Evolutionary conservation across 2,888 invertebrate genomes (phyloP), one percentile per base, ranked within the genome.

Genomic region (Altica lythri): DNA sequence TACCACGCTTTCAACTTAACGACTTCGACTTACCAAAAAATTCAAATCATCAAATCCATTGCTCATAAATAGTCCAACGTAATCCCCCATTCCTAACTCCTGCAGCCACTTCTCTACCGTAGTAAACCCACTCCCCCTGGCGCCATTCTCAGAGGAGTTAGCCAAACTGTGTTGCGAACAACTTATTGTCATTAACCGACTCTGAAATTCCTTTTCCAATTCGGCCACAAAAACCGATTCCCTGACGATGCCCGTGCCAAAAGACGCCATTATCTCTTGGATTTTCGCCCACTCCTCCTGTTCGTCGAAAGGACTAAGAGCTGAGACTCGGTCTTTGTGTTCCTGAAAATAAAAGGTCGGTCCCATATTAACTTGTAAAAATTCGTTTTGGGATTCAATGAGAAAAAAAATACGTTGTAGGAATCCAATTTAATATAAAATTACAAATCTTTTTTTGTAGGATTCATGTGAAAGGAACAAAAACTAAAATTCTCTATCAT

Each of bases 261-360:
- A 92, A 1, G 93, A 92, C 34, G 93, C 93, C 88, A 96, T 92
- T 69, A 95, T 95, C 78, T 95, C 93, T 40, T 92, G 92, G 68
- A 96, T 95, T 79, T 95, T 92, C 16, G 92, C 92, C 92, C 96
- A 95, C 79, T 96, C 95, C 78, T 94, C 93, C 78, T 91, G 87
- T 73, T 95, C 94, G 79, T 95, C 92, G 76, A 93, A 93, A 2
- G 93, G 92, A 72, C 92, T 92, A 66, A 94, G 82, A 64, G 91
- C 83, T 49, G 82, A 80, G 59, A 81, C 76, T 17, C 80, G 77
- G 55, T 79, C 79, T 49, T 75, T 76, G 62, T 81, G 74, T 59
- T 75, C 81, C 67, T 55, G 19, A 8, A 40, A 25, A 40, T 22
- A 40, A 10, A 35, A n/a, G n/a, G n/a, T n/a, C n/a, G n/a, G n/a